phyloP scores from a whole-genome alignment of 2,888 invertebrate genomes.

The Polymixis flavicincta region DNA sequence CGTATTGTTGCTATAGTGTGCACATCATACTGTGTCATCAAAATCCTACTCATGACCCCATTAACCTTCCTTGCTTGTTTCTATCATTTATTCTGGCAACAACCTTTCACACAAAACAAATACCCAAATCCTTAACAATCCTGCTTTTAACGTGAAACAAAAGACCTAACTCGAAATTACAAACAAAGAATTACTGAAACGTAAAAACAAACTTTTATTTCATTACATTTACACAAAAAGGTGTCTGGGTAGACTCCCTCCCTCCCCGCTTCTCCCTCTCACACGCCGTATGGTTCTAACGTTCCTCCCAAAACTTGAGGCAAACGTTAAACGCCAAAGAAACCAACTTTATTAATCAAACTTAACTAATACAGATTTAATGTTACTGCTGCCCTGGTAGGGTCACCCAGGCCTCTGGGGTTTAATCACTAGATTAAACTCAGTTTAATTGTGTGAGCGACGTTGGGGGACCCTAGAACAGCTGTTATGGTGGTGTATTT shows the following conservation, averaged over 20 bases:
- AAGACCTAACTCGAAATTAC: constrained; percentile 45
- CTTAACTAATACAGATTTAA: constrained; percentile 67
- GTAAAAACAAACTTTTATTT: constrained; percentile 52
- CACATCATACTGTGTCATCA: background rate
- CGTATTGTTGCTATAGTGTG: background rate
- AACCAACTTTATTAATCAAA: constrained; percentile 70
- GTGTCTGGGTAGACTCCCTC: constrained; percentile 28
- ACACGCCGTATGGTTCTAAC: constrained; percentile 54
- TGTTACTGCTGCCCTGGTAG: constrained; percentile 56
- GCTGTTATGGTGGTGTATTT: constrained; percentile 33
- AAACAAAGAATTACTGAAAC: constrained; percentile 52
- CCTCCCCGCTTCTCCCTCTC: background rate
- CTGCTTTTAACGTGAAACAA: constrained; percentile 42
- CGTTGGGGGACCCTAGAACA: constrained; percentile 26
- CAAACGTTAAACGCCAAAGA: constrained; percentile 61
- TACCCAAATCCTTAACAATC: constrained; percentile 21
- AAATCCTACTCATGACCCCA: constrained; percentile 8
- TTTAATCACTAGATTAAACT: constrained; percentile 58
- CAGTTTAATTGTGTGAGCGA: constrained; percentile 61
- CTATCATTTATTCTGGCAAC: constrained; percentile 35
- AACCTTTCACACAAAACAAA: constrained; percentile 32
- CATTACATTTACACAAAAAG: constrained; percentile 54
- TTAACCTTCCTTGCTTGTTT: constrained; percentile 2
- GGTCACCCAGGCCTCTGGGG: constrained; percentile 46
- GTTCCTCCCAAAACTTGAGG: constrained; percentile 51